Percentiles rank a stretch among this genome's conserved stretches.
phyloP scores from a whole-genome alignment of 2,888 invertebrate species.

The Eupsilia transversa region DNA sequence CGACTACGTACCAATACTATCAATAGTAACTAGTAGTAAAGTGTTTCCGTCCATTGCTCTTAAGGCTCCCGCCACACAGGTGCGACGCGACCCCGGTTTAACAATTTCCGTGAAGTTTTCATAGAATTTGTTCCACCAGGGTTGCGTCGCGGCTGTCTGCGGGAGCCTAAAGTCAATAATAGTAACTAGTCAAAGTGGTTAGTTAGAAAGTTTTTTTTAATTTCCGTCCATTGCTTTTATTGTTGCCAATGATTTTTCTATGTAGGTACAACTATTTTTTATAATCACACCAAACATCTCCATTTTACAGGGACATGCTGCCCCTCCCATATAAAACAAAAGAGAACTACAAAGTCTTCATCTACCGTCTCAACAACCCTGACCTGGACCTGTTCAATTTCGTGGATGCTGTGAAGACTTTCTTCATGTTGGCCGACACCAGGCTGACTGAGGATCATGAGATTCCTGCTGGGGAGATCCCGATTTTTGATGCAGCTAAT shows the following conservation, averaged over 20 bases:
- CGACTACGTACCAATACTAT: too few relatives aligned
- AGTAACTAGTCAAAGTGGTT: neutral
- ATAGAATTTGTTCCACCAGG: too few relatives aligned
- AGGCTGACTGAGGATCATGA: slow-evolving; percentile 91
- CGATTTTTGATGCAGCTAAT: slow-evolving; percentile 93
- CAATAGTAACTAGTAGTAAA: too few relatives aligned
- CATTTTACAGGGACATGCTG: slow-evolving; percentile 91
- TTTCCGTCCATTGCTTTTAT: neutral
- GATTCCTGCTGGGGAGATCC: slow-evolving; percentile 92
- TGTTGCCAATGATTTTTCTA: neutral
- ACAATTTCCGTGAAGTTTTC: too few relatives aligned
- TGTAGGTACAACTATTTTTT: neutral
- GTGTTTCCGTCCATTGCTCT: too few relatives aligned
- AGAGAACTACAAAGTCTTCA: slow-evolving; percentile 92
- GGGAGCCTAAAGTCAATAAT: too few relatives aligned
- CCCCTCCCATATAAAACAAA: slow-evolving; percentile 92
- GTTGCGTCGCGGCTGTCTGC: too few relatives aligned
- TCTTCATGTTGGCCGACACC: slow-evolving; percentile 94
- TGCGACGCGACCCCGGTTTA: too few relatives aligned
- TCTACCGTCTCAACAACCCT: slow-evolving; percentile 92
- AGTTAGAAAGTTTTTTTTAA: neutral
- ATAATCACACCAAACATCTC: slow-evolving; percentile 7
- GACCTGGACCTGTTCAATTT: slow-evolving; percentile 92
- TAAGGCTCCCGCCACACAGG: too few relatives aligned
- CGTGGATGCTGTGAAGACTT: slow-evolving; percentile 92